These are phyloP conservation scores for Drosophila sp. DNA, from an alignment of 1,140 invertebrate species.

Conservation along the genomic window DNA sequence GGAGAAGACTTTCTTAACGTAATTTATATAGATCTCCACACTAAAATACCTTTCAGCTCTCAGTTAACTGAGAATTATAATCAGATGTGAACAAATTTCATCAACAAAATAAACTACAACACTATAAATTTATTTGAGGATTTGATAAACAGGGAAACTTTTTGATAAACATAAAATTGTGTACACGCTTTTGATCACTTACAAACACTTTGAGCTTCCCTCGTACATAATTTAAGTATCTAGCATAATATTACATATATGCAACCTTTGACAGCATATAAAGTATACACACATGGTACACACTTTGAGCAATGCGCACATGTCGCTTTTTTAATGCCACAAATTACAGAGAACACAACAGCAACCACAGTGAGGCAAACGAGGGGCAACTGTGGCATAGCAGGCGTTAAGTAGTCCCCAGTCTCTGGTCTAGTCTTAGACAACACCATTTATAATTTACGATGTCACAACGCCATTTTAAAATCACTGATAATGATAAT, in stretches of 20 bases:
- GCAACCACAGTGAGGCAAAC: conserved; percentile 5
- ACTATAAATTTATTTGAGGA: too few species aligned
- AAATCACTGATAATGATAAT: conserved; percentile 84
- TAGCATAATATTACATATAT: conserved; percentile 1
- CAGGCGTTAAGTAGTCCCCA: conserved; percentile 74
- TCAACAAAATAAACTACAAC: too few species aligned
- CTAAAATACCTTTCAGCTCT: too few species aligned
- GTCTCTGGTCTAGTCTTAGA: conserved; percentile 44
- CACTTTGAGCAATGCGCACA: conserved; percentile 25
- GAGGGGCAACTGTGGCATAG: conserved; percentile 16
- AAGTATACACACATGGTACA: conserved; percentile 17
- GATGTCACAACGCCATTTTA: conserved; percentile 80
- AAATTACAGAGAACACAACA: conserved; percentile 23
- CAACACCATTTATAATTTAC: conserved; percentile 78
- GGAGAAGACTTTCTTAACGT: neutral
- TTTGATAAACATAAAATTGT: too few species aligned
- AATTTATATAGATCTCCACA: too few species aligned
- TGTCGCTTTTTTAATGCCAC: conserved; percentile 29
- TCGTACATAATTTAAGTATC: conserved; percentile 25
- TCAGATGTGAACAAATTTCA: too few species aligned
- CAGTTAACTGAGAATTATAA: too few species aligned
- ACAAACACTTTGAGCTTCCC: conserved; percentile 7
- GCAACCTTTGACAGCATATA: conserved; percentile 16
- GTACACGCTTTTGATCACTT: too few species aligned
- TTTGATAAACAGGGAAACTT: too few species aligned